Evolutionary conservation across 1,140 invertebrate genomes (phyloP), one percentile per base, ranked within the genome.

Genomic region (Phocides pigmalion): DNA sequence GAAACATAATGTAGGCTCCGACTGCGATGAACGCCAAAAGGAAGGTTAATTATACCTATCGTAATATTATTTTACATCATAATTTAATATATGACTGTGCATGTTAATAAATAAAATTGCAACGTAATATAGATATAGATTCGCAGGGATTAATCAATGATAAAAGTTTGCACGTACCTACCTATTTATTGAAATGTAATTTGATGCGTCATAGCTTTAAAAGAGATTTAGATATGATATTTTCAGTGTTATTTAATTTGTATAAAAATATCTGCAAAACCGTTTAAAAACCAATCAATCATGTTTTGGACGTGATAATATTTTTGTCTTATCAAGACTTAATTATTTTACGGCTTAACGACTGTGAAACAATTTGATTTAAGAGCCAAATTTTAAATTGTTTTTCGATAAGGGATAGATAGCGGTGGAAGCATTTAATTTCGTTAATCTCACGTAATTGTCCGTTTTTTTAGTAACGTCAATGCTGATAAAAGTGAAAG

Each of bases 231-330:
- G 17, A 32, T 32, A 32, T 3, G 28, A 9, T 9, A 32, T 4
- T 32, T 32, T n/a, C n/a, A n/a, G 28, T 32, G 9, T 32, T n/a
- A 8, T 32, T 32, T 32, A 9, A 8, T 32, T 25, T 25, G 25
- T n/a, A n/a, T n/a, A n/a, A 47, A 20, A 12, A 46, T 46, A 17
- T 46, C 44, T n/a, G 15, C 54, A 72, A 70, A 78, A 78, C 54
- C 75, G 66, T 77, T 77, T 77, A 77, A 77, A 70, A 68, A 72
- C 61, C 69, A 66, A 75, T 78, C 69, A 64, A 74, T 74, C 75
- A 78, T 67, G 14, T 41, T 50, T 62, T 53, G 53, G 64, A 68
- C 63, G 50, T 16, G 19, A 62, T 62, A 39, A 53, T 14, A 17
- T 51, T 32, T 22, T 32, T 35, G n/a, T 20, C 8, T 53, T 63